These are phyloP conservation scores for Channa argus DNA, from an alignment of 2,113 vertebrate genomes.

Conservation along the genomic window DNA sequence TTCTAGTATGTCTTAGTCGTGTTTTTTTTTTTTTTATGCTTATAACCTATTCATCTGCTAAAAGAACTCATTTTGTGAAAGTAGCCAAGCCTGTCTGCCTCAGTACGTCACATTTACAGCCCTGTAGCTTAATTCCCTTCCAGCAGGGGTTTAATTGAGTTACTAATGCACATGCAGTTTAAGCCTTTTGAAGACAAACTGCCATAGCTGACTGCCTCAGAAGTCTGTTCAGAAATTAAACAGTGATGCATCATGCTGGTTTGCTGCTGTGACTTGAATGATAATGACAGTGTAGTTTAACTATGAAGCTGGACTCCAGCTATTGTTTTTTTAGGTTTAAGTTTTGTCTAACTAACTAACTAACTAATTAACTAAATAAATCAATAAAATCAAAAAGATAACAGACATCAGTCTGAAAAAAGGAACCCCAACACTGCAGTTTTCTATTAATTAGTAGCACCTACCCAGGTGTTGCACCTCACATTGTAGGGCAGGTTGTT, in stretches of 20 bases:
- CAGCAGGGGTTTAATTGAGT: constrained; percentile 67
- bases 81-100: constrained; percentile 13
- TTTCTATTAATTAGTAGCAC: too few relatives aligned
- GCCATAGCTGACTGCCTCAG: constrained; percentile 28
- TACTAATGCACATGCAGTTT: constrained; percentile 50
- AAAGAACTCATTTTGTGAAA: constrained; percentile 26
- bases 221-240: constrained; percentile 48
- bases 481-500: too few relatives aligned
- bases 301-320: not conserved
- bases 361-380: too few relatives aligned
- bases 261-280: constrained; percentile 13
- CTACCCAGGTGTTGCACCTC: too few relatives aligned
- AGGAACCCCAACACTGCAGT: too few relatives aligned
- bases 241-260: constrained; percentile 40
- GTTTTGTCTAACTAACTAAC: too few relatives aligned
- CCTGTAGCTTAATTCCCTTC: constrained; percentile 55
- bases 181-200: constrained; percentile 49
- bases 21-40: constrained; percentile 29
- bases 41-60: constrained; percentile 50
- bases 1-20: not conserved
- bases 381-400: too few relatives aligned
- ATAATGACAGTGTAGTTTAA: constrained; percentile 5
- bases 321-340: too few relatives aligned
- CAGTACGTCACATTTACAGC: constrained; percentile 57
- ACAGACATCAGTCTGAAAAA: too few relatives aligned